These are phyloP conservation scores for Palloptera scutellata DNA, from an alignment of 2,888 invertebrate genomes.

Conservation along the genomic window DNA sequence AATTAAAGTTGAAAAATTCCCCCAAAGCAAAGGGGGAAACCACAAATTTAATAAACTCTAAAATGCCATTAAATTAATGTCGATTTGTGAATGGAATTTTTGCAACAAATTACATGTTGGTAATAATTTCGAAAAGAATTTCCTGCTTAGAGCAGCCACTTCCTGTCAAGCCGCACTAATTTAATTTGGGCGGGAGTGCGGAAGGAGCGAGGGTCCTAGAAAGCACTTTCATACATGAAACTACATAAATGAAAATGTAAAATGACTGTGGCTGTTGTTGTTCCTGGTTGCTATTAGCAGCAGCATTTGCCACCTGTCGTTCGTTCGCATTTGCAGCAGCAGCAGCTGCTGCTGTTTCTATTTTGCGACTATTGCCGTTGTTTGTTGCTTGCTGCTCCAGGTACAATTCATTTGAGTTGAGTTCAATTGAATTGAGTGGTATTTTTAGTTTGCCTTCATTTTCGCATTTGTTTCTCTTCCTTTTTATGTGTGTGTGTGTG, in stretches of 20 bases:
- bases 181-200: constrained; percentile 20
- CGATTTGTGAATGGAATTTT: constrained; percentile 6
- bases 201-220: constrained; percentile 6
- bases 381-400: not conserved
- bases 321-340: not conserved
- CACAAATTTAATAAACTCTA: constrained; percentile 24
- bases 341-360: not conserved
- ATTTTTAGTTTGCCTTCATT: not conserved
- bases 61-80: constrained; percentile 27
- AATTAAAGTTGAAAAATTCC: constrained; percentile 7
- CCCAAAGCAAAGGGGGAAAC: not conserved
- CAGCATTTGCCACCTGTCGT: constrained; percentile 3
- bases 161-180: constrained; percentile 39
- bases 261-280: not conserved
- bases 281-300: not conserved
- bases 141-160: constrained; percentile 58
- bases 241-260: not conserved
- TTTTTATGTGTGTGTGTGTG: not conserved
- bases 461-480: not conserved
- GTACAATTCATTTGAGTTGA: not conserved
- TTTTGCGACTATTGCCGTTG: not conserved
- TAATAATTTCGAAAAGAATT: constrained; percentile 54
- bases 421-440: constrained; percentile 14
- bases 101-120: constrained; percentile 17
- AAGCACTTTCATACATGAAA: constrained; percentile 1